Evolutionary conservation across 2,113 vertebrate genomes (phyloP), one percentile per base, ranked within the genome.

Genomic region (Lathamus discolor): DNA sequence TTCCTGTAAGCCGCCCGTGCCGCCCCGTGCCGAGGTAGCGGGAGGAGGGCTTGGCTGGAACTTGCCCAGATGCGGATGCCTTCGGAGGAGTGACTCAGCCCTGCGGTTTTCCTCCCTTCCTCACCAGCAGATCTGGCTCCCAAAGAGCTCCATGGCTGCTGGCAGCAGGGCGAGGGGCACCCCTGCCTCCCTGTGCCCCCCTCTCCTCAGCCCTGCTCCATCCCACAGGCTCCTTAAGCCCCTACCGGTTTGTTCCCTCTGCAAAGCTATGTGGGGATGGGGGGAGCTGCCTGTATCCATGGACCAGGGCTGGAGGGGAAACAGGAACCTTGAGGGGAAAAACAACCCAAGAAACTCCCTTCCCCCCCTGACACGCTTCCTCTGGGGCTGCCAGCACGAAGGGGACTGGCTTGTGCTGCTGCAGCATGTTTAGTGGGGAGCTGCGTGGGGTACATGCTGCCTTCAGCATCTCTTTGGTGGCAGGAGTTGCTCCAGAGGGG

Each of bases 71-170:
- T 72, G 55, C 63, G 79, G 92, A 94, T 91, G 46, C 80, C 31
- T 90, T 90, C 31, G 3, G 39, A 89, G 24, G 54, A 82, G 22
- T 96, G 94, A 96, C 90, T 93, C 95, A 95, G 86, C 39, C 35
- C 69, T 89, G 95, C 10, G 87, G 96, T 86, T 97, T 97, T 93
- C 92, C 90, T 96, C 83, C n/a, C 49, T 80, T 92, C 63, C 61
- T 83, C 24, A 7, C 72, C 88, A 90, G 80, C 62, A 80, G 57
- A 90, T 88, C 92, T 83, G 75, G 63, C 70, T 92, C 63, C 62
- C 72, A 29, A 69, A 90, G 41, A 52, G 79, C n/a, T 86, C 76
- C 75, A 76, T 49, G 88, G 79, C 79, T 73, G 51, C 57, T 64
- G 44, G 66, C 69, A 85, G 62, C 0, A 0, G 31, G 52, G n/a